Base-by-base conservation (phyloP, 2,888 invertebrate species). In the Eupeodes latifasciatus region DNA sequence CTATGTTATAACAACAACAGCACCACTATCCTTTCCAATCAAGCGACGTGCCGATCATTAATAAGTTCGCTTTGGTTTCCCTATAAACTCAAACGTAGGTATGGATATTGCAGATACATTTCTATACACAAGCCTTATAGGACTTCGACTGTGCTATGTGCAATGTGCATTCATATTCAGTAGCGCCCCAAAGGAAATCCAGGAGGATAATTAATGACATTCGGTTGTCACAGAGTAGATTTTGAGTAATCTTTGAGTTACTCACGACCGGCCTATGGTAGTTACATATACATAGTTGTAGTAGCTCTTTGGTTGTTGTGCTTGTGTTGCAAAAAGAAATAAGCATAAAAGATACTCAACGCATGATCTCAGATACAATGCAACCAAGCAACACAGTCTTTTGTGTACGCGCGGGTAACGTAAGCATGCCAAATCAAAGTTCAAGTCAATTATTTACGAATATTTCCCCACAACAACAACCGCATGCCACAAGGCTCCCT, bases 1-100 rank as follows among this genome's bases (percentile, higher is more conserved):
- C 49, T 19, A 53, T 47, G 71, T 14, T 16, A 51, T 51, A 55
- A 53, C 10, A 59, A 75, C 9, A n/a, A 61, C 36, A 72, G 51
- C 55, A 66, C 71, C 59, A 81, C 81, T 78, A 88, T 85, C 81
- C 82, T 85, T 79, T 78, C 85, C 89, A 89, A 85, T 85, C 89
- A 89, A 81, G 85, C 85, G 79, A 82, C 85, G 85, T 85, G 89
- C 89, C 88, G 81, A 89, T 89, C 89, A 89, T 89, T 89, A 89
- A 89, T 89, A 89, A 89, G 81, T 75, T 59, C 87, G 57, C 74
- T 36, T 51, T 49, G 62, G 78, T 81, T 75, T 74, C 40, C 78
- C 59, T 34, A 61, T 14, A 47, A 7, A 40, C 40, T 40, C 9
- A 40, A 1, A 3, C 27, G 9, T 34, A 27, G 4, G 57, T 12